phyloP scores from a whole-genome alignment of 2,888 invertebrate species.

The Lamproptera curius region DNA sequence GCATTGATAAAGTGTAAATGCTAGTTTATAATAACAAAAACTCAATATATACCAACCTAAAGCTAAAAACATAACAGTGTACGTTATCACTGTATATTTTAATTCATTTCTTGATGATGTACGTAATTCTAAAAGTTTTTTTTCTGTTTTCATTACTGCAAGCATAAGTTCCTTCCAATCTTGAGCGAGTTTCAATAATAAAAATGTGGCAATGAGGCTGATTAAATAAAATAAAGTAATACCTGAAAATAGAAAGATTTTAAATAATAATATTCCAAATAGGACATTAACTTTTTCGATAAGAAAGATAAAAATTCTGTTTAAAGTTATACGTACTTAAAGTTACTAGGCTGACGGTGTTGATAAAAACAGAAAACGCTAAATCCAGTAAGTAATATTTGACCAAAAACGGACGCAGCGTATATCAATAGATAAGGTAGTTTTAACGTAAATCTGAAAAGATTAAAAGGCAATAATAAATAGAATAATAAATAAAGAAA shows the following conservation, averaged over 20 bases:
- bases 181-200: constrained; percentile 34
- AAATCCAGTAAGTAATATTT: constrained; percentile 25
- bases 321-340: too few species aligned
- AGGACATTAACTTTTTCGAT: too few species aligned
- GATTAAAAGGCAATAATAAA: too few species aligned
- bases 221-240: constrained; percentile 33
- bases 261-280: neutral
- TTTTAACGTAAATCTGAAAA: constrained; percentile 8
- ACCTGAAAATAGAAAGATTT: too few species aligned
- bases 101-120: constrained; percentile 21
- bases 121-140: constrained; percentile 29
- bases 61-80: constrained; percentile 31
- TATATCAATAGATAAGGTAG: constrained; percentile 3
- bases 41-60: too few species aligned
- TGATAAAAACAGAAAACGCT: constrained; percentile 25
- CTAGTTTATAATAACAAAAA: too few species aligned
- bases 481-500: too few species aligned
- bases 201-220: constrained; percentile 25
- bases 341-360: constrained; percentile 25
- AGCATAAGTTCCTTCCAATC: constrained; percentile 38
- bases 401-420: constrained; percentile 15
- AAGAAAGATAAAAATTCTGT: neutral
- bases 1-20: too few species aligned
- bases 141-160: constrained; percentile 36
- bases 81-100: constrained; percentile 30